Base-by-base conservation (phyloP, 1,140 invertebrate genomes). In the Diorhabda elongata region DNA sequence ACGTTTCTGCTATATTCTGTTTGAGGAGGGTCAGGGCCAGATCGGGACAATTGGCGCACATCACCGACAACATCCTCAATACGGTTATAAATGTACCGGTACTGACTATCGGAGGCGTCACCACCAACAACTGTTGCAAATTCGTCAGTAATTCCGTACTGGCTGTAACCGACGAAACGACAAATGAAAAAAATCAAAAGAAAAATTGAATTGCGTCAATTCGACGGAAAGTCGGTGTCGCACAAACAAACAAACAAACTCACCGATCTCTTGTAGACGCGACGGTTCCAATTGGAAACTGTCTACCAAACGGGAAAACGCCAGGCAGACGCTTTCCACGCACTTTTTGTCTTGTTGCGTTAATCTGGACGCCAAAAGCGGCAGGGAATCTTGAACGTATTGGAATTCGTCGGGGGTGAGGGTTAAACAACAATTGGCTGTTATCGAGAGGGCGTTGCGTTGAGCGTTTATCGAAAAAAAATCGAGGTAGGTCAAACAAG, bases 401-500 rank as follows among this genome's bases (percentile, higher is more conserved):
- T 94, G 91, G 81, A 98, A 98, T 82, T 98, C 97, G 76, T 98
- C 96, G 5, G 89, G 84, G 60, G 92, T 92, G 72, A 98, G 85
- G 84, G 96, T 98, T 79, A 97, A 91, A 80, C 96, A 98, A 84
- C 96, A 98, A 81, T 98, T 98, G 47, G 97, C 96, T 0, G 96
- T 97, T 64, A 98, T 94, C 3, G 94, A 93, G 11, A 98, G 84
- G 0, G 97, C 96, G 58, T 96, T 93, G 26, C 96, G 87, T 83
- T 98, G 97, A 7, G 97, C 96, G 76, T 93, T 94, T 69, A 98
- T 98, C 44, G 95, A 97, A 83, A 98, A 98, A 85, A 98, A 99
- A 80, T 99, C 97, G 74, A 99, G 86, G 80, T 95, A 98, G 78
- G 92, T 98, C 58, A 99, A 86, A 80, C 96, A 98, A 4, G 96